Percentiles rank a stretch among this genome's conserved stretches.
Evolutionary conservation across 1,140 invertebrate species (phyloP).

Genomic region (Hestina assimilis): DNA sequence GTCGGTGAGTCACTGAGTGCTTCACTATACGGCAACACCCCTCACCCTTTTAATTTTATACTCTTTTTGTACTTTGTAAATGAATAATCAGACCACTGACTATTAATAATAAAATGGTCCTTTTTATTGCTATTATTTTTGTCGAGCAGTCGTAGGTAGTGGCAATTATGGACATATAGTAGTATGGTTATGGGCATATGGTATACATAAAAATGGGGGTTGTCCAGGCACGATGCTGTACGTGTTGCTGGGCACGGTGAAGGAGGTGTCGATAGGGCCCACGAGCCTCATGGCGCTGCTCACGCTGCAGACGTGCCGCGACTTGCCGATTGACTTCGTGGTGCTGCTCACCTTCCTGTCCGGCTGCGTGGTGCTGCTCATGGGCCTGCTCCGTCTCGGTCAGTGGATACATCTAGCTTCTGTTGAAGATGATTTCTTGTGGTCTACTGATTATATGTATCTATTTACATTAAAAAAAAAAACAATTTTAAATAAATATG

Average conservation of each 20-base stretch:
- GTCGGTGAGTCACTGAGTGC: constrained; percentile 52
- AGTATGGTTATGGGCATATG: background rate
- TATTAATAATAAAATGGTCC: too few relatives aligned
- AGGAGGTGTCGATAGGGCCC: constrained; percentile 94
- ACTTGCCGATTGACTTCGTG: constrained; percentile 86
- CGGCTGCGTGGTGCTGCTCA: constrained; percentile 87
- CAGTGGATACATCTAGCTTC: background rate
- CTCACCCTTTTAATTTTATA: too few relatives aligned
- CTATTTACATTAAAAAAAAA: too few relatives aligned
- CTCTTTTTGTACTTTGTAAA: too few relatives aligned
- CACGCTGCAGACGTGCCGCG: constrained; percentile 85
- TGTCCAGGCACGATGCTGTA: constrained; percentile 90
- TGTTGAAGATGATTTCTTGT: constrained; percentile 34
- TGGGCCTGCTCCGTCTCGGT: constrained; percentile 91
- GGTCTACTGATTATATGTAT: too few relatives aligned
- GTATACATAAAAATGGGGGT: background rate
- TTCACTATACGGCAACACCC: background rate
- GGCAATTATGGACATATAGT: too few relatives aligned
- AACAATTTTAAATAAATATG: background rate
- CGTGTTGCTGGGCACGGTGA: constrained; percentile 91
- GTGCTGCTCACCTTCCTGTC: constrained; percentile 89
- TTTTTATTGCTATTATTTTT: too few relatives aligned
- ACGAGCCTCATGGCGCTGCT: constrained; percentile 92
- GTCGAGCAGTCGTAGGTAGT: too few relatives aligned
- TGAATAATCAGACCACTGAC: too few relatives aligned